These are phyloP conservation scores for Melanotaenia maccullochi DNA, from an alignment of 2,797 vertebrate species.

Conservation along the genomic window DNA sequence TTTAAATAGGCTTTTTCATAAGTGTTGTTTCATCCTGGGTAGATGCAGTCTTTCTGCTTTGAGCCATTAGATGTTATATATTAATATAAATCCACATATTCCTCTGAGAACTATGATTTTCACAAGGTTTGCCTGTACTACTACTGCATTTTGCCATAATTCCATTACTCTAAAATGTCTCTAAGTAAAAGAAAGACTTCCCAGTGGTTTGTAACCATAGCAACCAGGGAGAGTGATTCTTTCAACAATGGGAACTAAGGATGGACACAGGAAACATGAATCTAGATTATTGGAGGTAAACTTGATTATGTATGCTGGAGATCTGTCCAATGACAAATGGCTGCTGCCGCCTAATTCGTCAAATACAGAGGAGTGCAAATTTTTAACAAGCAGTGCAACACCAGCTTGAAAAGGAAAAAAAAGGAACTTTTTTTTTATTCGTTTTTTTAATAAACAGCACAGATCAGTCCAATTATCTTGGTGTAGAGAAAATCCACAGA, in stretches of 20 bases:
- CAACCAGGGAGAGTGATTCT: neutral
- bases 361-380: neutral
- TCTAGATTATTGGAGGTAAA: conserved; percentile 50
- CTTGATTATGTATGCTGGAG: neutral
- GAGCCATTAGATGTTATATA: too few species aligned
- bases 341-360: neutral
- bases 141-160: neutral
- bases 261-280: conserved; percentile 43
- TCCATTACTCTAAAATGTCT: neutral
- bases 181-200: neutral
- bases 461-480: conserved; percentile 1
- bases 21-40: neutral
- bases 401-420: neutral
- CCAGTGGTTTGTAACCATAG: neutral
- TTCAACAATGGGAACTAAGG: neutral
- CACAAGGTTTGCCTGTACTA: neutral
- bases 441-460: conserved; percentile 26
- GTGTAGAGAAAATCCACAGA: conserved; percentile 8
- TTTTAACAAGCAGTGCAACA: neutral
- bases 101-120: neutral
- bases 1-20: conserved; percentile 1
- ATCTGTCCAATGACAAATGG: neutral
- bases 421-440: neutral
- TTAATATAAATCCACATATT: too few species aligned
- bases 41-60: too few species aligned